Base-by-base conservation (phyloP, 1,140 invertebrate genomes). In the Apis laboriosa region DNA sequence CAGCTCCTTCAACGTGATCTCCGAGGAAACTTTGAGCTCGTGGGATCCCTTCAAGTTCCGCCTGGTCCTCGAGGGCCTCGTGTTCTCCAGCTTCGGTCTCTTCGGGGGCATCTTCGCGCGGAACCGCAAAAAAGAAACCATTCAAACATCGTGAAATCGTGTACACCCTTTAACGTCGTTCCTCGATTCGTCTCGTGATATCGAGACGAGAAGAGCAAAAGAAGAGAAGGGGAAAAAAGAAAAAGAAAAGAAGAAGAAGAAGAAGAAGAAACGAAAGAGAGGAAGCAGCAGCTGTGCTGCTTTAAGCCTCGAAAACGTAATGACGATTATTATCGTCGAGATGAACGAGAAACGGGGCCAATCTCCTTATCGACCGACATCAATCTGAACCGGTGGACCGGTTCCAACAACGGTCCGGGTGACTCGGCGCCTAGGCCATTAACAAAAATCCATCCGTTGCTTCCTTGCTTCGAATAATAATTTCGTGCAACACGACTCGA, bases 31-130 rank as follows among this genome's bases (percentile, higher is more conserved):
- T 83, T 93, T 93, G 11, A 94, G 85, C 66, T 94, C 92, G 76
- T 93, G 92, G 19, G 92, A 93, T 34, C 92, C 92, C 85, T 94
- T 93, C 24, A 92, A 72, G 91, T 93, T 93, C 88, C 93, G 90
- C 73, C 93, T 90, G 51, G 90, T 91, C 74, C 93, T 92, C 58
- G 90, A 92, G 0, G 92, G 91, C 73, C 93, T 91, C 60, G 81
- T 58, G 15, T 77, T 90, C 34, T 90, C 88, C 1, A 90, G 84
- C 66, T 92, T 93, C 28, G 86, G 77, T 70, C 89, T 92, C 84
- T 93, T 92, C 0, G 87, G 75, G 12, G 86, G 72, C 77, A 86
- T 90, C 92, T 93, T 84, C 3, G 49, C 5, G 34, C 4, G 34
- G 34, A 34, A 75, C 17, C 28, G 28, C 11, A 60, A 24, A 3